Percentiles rank a stretch among this genome's conserved stretches.
Conservation (phyloP, 2,113 vertebrate species). For the Diadophis punctatus region DNA sequence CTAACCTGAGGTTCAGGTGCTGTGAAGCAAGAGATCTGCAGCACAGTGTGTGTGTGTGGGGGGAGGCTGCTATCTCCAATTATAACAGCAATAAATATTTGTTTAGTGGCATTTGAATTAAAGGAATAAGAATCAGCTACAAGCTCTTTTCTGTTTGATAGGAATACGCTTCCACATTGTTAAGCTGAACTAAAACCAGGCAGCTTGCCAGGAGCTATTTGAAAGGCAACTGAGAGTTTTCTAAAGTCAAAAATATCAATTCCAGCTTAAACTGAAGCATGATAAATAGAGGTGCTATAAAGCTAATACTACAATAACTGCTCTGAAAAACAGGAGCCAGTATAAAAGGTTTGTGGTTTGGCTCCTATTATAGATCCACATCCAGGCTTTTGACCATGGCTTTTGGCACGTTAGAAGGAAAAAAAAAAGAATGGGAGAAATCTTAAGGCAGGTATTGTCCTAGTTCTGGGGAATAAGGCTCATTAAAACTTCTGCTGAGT, state of each 20-base stretch:
- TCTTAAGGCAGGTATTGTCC: conserved; percentile 57
- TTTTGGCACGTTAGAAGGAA: not conserved
- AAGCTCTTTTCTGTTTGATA: conserved; percentile 54
- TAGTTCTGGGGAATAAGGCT: conserved; percentile 38
- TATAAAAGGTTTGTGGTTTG: conserved; percentile 24
- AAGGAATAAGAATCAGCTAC: conserved; percentile 56
- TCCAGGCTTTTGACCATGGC: not conserved
- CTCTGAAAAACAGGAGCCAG: conserved; percentile 55
- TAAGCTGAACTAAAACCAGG: conserved; percentile 48
- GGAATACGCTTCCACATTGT: conserved; percentile 51
- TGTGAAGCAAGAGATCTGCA: conserved; percentile 43
- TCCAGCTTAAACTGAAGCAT: conserved; percentile 62
- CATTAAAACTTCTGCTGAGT: conserved; percentile 37
- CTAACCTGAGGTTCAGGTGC: conserved; percentile 42
- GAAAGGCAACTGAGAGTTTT: conserved; percentile 68
- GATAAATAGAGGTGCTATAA: conserved; percentile 62
- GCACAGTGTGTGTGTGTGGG: conserved; percentile 22
- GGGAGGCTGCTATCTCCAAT: conserved; percentile 53
- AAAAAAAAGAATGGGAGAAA: conserved; percentile 20
- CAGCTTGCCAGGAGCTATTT: conserved; percentile 56
- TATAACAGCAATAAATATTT: conserved; percentile 48
- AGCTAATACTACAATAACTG: conserved; percentile 51
- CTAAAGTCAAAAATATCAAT: conserved; percentile 66
- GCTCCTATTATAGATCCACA: not conserved
- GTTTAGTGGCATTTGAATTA: conserved; percentile 57